A percentile compares a stretch with the other conserved stretches of the same genome.
phyloP scores from a whole-genome alignment of 2,113 vertebrate genomes.

The Tragelaphus buxtoni region DNA sequence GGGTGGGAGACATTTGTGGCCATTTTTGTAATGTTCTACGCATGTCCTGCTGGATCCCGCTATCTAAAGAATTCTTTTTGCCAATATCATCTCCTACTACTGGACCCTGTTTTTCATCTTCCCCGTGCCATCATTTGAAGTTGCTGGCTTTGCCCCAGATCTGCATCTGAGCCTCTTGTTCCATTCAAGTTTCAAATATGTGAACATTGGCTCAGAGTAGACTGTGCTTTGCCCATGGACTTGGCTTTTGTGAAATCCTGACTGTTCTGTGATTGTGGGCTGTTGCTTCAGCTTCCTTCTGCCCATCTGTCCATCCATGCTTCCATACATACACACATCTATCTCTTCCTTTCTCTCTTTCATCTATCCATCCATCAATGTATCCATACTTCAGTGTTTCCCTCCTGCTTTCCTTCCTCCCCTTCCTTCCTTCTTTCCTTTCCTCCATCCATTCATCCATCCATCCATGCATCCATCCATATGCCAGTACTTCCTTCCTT shows the following conservation, averaged over 20 bases:
- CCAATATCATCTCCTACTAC: rapidly evolving
- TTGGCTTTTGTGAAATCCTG: background rate
- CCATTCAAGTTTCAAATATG: background rate
- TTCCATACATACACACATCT: background rate
- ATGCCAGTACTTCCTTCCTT: background rate
- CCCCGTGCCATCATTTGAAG: background rate
- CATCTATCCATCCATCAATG: background rate
- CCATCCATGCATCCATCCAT: background rate
- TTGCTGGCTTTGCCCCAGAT: background rate
- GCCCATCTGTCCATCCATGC: background rate
- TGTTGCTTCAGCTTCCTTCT: background rate
- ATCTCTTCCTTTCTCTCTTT: background rate
- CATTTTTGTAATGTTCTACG: background rate
- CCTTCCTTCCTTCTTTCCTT: rapidly evolving
- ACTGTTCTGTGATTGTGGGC: background rate
- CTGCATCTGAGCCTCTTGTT: background rate
- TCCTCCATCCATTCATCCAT: background rate
- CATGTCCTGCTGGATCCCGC: background rate
- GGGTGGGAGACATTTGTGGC: background rate
- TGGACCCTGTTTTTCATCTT: background rate
- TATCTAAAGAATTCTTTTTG: background rate
- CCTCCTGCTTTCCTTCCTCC: background rate
- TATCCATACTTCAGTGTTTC: background rate
- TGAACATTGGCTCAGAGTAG: background rate
- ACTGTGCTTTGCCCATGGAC: background rate